Conservation (phyloP, 2,797 vertebrate genomes). For the Coranthus polyacanthus region DNA sequence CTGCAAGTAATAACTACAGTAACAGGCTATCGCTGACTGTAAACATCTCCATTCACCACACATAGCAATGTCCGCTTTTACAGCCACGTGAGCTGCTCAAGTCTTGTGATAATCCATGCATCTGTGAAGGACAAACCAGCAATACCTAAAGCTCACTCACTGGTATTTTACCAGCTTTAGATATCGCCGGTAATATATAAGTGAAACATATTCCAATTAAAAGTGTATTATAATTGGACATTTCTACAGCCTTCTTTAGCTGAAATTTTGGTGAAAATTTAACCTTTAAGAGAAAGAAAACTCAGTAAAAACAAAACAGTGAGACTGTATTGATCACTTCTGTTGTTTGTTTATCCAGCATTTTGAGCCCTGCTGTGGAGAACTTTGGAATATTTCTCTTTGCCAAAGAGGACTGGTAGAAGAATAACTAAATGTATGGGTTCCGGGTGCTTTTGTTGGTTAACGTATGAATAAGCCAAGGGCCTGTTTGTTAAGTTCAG, state of each 20-base stretch:
- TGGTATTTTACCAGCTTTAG: too few relatives aligned
- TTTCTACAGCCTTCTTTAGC: too few relatives aligned
- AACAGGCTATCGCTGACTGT: not conserved
- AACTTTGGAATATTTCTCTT: slow-evolving; percentile 55
- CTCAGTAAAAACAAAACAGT: not conserved
- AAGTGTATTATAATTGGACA: too few relatives aligned
- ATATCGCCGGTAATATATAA: too few relatives aligned
- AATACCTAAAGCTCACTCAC: too few relatives aligned
- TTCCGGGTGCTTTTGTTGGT: slow-evolving; percentile 6
- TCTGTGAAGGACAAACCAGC: too few relatives aligned
- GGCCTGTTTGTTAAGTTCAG: slow-evolving; percentile 6
- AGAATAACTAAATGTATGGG: slow-evolving; percentile 63
- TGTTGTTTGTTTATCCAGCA: slow-evolving; percentile 35
- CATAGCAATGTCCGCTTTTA: not conserved
- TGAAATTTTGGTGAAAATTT: not conserved
- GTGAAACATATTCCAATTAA: too few relatives aligned
- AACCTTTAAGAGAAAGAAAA: too few relatives aligned
- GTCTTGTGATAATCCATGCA: not conserved
- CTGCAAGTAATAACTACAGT: not conserved
- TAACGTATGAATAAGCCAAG: slow-evolving; percentile 32
- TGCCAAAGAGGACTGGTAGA: slow-evolving; percentile 39
- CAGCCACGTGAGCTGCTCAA: not conserved
- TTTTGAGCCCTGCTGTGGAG: slow-evolving; percentile 8
- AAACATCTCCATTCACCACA: not conserved
- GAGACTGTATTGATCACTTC: slow-evolving; percentile 15